These are phyloP conservation scores for Progne subis DNA, from an alignment of 2,113 vertebrate species.

Conservation along the genomic window DNA sequence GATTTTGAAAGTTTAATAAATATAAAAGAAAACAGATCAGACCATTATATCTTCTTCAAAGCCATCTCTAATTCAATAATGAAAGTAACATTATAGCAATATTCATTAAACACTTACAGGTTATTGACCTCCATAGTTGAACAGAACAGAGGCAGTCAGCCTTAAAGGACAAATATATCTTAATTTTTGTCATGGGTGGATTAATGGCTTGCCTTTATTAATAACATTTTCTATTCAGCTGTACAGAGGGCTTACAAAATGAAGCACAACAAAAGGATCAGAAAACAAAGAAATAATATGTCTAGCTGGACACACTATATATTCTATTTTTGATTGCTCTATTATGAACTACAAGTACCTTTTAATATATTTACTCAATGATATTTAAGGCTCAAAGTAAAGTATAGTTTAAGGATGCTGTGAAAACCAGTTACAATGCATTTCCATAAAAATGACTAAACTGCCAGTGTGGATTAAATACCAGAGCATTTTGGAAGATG, in stretches of 20 bases:
- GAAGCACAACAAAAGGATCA: slow-evolving; percentile 46
- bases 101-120: slow-evolving; percentile 70
- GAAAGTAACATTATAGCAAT: slow-evolving; percentile 62
- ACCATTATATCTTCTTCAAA: slow-evolving; percentile 58
- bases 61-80: slow-evolving; percentile 68
- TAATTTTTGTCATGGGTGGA: slow-evolving; percentile 68
- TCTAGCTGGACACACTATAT: slow-evolving; percentile 28
- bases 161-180: slow-evolving; percentile 70
- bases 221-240: slow-evolving; percentile 64
- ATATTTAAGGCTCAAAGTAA: slow-evolving; percentile 40
- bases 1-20: slow-evolving; percentile 57
- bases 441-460: slow-evolving; percentile 25
- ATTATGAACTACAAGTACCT: slow-evolving; percentile 20
- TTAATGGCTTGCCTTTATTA: slow-evolving; percentile 67
- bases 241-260: slow-evolving; percentile 19
- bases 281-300: slow-evolving; percentile 60
- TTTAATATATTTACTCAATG: slow-evolving; percentile 26
- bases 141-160: slow-evolving; percentile 61
- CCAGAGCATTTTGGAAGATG: slow-evolving; percentile 31
- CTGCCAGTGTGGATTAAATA: slow-evolving; percentile 22
- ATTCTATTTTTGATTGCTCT: slow-evolving; percentile 38
- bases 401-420: not conserved
- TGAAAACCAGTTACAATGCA: not conserved
- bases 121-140: slow-evolving; percentile 70
- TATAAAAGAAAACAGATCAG: slow-evolving; percentile 58